Evolutionary conservation across 2,888 invertebrate species (phyloP), one percentile per base, ranked within the genome.

Genomic region (Agapostemon virescens): DNA sequence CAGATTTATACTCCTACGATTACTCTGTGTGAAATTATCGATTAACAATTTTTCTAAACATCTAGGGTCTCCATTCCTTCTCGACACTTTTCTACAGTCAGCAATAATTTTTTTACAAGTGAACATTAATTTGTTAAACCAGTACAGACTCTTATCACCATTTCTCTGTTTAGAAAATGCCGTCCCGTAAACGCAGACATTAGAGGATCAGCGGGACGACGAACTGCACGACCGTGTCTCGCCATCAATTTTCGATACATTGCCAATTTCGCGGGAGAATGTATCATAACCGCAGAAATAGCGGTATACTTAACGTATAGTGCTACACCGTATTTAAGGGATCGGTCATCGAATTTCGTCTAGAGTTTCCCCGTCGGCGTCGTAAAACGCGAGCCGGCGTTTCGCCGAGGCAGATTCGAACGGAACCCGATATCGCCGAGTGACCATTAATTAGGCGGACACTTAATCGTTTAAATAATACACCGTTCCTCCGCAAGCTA

Each of bases 401-500:
- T n/a, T 45, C 55, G 17, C 40, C 6, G 58, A 58, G 17, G 17
- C 7, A 1, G 6, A 45, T 69, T n/a, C 33, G 38, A 42, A 23
- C 23, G 40, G 40, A 38, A 45, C 40, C n/a, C n/a, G 20, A 17
- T 23, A 33, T 61, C 20, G 45, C 42, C 58, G 38, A 45, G 38
- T 33, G 36, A 26, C 42, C 26, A 61, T 61, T 69, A 63, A 69
- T 63, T 69, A 30, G n/a, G 23, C n/a, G n/a, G 26, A 20, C 55
- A 42, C 20, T 23, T 23, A n/a, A 26, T 7, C 23, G 23, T 36
- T n/a, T 23, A 33, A 45, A 68, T 74, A 38, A 45, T 17, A 26
- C 15, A 20, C 7, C 2, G 1, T n/a, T 13, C n/a, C 2, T 4
- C 36, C 26, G 40, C 67, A 55, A 26, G 55, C 33, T 58, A 23